These are phyloP conservation scores for Agriopis marginaria DNA, from an alignment of 2,888 invertebrate genomes.

Conservation along the genomic window DNA sequence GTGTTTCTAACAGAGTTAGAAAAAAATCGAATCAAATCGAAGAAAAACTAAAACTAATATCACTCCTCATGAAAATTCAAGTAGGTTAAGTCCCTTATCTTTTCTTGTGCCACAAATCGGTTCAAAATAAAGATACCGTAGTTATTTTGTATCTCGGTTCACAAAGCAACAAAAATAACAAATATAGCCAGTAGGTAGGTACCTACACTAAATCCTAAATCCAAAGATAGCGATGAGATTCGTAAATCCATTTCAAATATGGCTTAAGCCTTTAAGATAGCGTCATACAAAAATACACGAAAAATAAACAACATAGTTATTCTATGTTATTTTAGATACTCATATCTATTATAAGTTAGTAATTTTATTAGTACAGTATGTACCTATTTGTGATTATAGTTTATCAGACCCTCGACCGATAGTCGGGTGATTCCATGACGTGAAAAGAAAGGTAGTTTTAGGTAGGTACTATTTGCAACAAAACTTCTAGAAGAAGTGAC, in stretches of 20 bases:
- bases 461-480: neutral
- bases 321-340: neutral
- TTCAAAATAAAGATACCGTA: constrained; percentile 4
- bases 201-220: constrained; percentile 1
- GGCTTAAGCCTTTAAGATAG: constrained; percentile 26
- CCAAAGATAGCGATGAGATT: constrained; percentile 28
- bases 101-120: neutral
- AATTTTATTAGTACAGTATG: constrained; percentile 1
- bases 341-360: neutral
- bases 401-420: constrained; percentile 16
- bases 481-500: too few species aligned
- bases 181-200: neutral
- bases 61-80: neutral
- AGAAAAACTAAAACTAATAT: neutral
- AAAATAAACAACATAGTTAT: neutral
- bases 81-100: neutral
- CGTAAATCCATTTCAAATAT: constrained; percentile 19
- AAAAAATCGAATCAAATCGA: neutral
- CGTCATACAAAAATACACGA: constrained; percentile 17
- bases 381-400: neutral
- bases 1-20: neutral
- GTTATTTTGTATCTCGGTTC: neutral
- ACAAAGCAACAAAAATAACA: constrained; percentile 12
- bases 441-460: neutral
- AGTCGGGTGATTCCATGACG: constrained; percentile 1